These are phyloP conservation scores for Pedionomus torquatus DNA, from an alignment of 2,113 vertebrate genomes.

Conservation along the genomic window DNA sequence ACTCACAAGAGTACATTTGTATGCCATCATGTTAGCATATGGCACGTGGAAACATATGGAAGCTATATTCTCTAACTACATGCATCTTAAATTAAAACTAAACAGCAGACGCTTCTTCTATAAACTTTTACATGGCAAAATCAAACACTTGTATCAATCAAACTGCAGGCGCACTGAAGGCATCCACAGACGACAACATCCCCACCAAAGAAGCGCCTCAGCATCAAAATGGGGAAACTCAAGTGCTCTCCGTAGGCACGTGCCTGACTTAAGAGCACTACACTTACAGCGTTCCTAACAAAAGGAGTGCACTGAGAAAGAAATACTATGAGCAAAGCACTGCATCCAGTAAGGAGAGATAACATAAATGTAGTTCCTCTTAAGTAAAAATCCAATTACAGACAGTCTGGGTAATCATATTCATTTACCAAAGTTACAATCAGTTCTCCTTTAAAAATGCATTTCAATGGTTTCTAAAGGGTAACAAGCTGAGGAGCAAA, in stretches of 20 bases:
- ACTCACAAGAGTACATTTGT: background rate
- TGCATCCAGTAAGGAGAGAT: conserved; percentile 1
- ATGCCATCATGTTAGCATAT: background rate
- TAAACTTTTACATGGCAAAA: conserved; percentile 41
- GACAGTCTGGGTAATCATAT: background rate
- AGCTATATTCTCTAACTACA: conserved; percentile 28
- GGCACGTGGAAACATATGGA: conserved; percentile 22
- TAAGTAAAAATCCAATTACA: conserved; percentile 36
- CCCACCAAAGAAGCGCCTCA: background rate
- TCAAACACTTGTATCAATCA: conserved; percentile 6
- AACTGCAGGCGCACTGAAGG: background rate
- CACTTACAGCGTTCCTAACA: background rate
- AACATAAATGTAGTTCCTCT: conserved; percentile 21
- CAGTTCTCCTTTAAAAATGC: conserved; percentile 29
- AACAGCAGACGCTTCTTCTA: conserved; percentile 20
- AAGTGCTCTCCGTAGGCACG: background rate
- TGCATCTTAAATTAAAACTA: conserved; percentile 24
- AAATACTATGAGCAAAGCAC: background rate
- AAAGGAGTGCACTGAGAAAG: background rate
- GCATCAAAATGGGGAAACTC: background rate
- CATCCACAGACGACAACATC: background rate
- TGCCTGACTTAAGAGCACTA: background rate
- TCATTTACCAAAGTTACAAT: conserved; percentile 36
- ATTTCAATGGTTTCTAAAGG: conserved; percentile 6
- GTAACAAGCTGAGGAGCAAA: background rate